These are phyloP conservation scores for Protobothrops flavoviridis DNA, from an alignment of 2,113 vertebrate genomes.

Conservation along the genomic window DNA sequence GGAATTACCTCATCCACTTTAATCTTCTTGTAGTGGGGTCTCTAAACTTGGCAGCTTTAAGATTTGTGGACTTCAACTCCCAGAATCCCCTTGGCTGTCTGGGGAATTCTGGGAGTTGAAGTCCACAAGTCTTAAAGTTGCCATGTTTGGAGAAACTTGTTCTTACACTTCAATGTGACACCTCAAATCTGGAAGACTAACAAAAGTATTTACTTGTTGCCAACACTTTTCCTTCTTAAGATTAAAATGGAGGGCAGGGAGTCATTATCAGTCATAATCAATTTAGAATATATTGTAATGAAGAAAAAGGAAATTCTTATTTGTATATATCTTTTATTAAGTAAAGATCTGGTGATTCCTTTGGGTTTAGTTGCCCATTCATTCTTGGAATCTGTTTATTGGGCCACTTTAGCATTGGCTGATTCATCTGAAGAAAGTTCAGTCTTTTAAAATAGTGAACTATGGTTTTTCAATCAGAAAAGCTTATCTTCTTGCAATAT, in stretches of 20 bases:
- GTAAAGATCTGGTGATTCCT: neutral
- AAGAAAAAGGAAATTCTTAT: neutral
- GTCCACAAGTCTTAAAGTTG: neutral
- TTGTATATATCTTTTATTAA: neutral
- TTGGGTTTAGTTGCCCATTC: too few relatives aligned
- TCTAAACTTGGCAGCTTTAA: neutral
- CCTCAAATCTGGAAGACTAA: neutral
- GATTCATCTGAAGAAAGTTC: neutral
- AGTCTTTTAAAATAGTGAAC: neutral
- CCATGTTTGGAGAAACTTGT: neutral
- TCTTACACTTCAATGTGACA: neutral
- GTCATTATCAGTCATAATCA: neutral
- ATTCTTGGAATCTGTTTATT: neutral
- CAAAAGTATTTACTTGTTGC: neutral
- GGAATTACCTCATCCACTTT: neutral
- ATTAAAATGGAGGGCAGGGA: neutral
- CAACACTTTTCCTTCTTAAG: conserved; percentile 6
- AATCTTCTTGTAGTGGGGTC: neutral
- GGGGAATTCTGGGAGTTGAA: neutral
- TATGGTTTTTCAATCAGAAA: conserved; percentile 7
- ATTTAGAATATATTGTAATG: neutral
- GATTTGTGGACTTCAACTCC: neutral
- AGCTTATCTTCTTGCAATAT: conserved; percentile 5
- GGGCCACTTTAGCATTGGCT: neutral
- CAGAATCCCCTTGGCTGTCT: neutral